Evolutionary conservation across 2,888 invertebrate genomes (phyloP).

Genomic region (Mesorhabditis sp.): DNA sequence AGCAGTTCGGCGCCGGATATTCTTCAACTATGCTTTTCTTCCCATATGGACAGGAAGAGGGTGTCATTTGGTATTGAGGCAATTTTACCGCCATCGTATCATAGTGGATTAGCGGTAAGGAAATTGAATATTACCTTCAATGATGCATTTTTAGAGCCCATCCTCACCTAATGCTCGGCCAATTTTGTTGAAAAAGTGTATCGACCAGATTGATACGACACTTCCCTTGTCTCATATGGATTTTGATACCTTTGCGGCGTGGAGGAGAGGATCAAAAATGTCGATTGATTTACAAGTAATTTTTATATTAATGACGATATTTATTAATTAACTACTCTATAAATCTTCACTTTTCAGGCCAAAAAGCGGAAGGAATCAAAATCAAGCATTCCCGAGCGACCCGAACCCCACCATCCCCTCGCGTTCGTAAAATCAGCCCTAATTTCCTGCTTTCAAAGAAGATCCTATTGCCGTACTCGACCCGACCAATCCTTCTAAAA

Average conservation of each 20-base stretch:
- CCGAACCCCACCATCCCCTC: not conserved
- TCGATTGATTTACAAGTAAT: not conserved
- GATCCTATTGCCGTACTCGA: not conserved
- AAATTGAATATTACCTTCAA: not conserved
- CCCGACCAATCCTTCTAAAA: not conserved
- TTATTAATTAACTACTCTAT: no score
- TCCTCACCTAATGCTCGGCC: not conserved
- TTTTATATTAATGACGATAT: no score
- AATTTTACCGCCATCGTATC: not conserved
- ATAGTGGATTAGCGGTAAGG: constrained; percentile 1
- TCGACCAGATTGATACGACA: not conserved
- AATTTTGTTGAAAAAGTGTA: not conserved
- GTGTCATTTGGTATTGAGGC: constrained; percentile 2
- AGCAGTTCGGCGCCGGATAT: not conserved
- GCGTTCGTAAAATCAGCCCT: not conserved
- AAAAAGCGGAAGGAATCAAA: no score
- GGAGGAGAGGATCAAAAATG: constrained; percentile 1
- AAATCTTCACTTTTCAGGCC: no score
- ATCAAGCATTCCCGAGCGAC: no score
- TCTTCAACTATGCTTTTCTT: not conserved
- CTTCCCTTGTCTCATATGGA: constrained; percentile 3
- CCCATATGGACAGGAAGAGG: not conserved
- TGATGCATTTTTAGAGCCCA: not conserved
- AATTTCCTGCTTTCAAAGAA: not conserved
- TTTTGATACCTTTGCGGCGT: not conserved